Conservation (phyloP, 1,140 invertebrate genomes). For the Drosophila mojavensis region DNA sequence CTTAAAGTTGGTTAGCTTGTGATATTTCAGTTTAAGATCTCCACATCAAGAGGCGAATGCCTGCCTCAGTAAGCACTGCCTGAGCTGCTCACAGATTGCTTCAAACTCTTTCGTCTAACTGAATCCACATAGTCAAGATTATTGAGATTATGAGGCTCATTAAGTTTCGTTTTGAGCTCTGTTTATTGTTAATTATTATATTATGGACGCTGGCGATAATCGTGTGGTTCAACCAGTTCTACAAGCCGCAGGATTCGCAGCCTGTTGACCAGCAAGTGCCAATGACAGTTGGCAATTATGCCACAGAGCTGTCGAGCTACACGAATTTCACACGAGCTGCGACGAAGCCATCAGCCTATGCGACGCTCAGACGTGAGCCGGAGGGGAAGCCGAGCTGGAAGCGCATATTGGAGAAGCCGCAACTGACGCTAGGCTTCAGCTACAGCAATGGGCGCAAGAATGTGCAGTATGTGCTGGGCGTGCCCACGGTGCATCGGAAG, state of each 20-base stretch:
- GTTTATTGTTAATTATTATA: background rate
- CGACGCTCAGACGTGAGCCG: too few relatives aligned
- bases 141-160: constrained; percentile 22
- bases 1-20: too few relatives aligned
- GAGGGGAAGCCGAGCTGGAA: background rate
- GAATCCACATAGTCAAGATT: background rate
- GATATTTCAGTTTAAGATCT: too few relatives aligned
- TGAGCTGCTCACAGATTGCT: background rate
- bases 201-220: background rate
- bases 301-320: background rate
- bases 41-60: too few relatives aligned
- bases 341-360: too few relatives aligned
- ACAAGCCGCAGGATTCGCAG: too few relatives aligned
- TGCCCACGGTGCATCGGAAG: constrained; percentile 37
- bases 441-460: constrained; percentile 8
- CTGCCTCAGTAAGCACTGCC: background rate
- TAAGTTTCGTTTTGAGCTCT: constrained; percentile 8
- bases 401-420: background rate
- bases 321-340: too few relatives aligned
- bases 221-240: background rate
- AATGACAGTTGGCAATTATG: too few relatives aligned
- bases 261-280: too few relatives aligned
- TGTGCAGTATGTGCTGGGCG: constrained; percentile 44
- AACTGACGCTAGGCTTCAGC: background rate
- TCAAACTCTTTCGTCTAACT: background rate